Conservation (phyloP, 2,888 invertebrate genomes). For the Isoperla grammatica region DNA sequence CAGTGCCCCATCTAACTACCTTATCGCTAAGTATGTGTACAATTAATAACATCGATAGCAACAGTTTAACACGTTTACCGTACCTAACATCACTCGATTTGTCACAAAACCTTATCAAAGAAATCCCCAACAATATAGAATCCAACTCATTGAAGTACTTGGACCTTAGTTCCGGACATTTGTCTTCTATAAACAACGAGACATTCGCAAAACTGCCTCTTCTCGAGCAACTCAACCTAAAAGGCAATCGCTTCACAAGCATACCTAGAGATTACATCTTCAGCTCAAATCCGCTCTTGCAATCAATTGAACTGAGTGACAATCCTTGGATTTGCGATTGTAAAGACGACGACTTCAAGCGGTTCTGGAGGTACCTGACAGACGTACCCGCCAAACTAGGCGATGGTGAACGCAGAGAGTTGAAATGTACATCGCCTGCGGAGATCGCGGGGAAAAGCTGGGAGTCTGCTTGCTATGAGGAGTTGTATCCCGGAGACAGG, state of each 20-base stretch:
- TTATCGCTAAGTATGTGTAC: slow-evolving; percentile 14
- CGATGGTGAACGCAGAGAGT: background rate
- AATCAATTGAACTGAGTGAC: slow-evolving; percentile 13
- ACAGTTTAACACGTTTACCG: slow-evolving; percentile 7
- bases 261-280: slow-evolving; percentile 12
- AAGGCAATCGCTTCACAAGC: slow-evolving; percentile 21
- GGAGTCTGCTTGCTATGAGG: slow-evolving; percentile 7
- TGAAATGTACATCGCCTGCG: slow-evolving; percentile 16
- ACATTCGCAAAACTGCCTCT: slow-evolving; percentile 22
- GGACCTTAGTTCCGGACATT: slow-evolving; percentile 17
- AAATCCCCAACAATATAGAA: slow-evolving; percentile 14
- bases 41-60: background rate
- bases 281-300: slow-evolving; percentile 1
- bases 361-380: slow-evolving; percentile 17
- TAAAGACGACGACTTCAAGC: slow-evolving; percentile 8
- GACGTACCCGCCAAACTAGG: slow-evolving; percentile 2
- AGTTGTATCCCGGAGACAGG: background rate
- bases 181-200: slow-evolving; percentile 12
- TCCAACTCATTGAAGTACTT: slow-evolving; percentile 18
- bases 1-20: background rate
- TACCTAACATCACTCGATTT: slow-evolving; percentile 10
- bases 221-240: slow-evolving; percentile 7
- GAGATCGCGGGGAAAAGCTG: slow-evolving; percentile 10
- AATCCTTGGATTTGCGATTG: slow-evolving; percentile 27
- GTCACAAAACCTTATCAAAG: slow-evolving; percentile 16